A percentile compares a stretch with the other conserved stretches of the same genome.
Conservation (phyloP, 2,113 vertebrate species). For the Pygoscelis antarcticus region DNA sequence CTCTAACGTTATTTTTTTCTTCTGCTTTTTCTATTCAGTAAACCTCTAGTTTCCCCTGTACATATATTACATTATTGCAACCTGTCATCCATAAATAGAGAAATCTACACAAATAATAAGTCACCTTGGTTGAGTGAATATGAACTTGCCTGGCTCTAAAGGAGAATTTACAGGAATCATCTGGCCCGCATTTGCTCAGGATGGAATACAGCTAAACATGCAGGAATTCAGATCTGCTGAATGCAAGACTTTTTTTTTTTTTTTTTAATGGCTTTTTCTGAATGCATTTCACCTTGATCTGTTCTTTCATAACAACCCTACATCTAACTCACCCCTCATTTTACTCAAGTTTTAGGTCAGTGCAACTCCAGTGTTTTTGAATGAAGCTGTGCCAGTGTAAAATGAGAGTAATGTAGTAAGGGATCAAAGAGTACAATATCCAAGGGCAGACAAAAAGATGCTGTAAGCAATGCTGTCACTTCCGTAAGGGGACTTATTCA, state of each 20-base stretch:
- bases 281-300: constrained; percentile 23
- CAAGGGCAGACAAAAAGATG: constrained; percentile 23
- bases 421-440: neutral
- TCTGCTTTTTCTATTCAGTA: neutral
- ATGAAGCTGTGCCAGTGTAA: constrained; percentile 19
- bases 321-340: neutral
- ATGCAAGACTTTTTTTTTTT: neutral
- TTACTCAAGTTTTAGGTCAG: constrained; percentile 27
- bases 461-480: neutral
- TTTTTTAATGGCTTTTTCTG: neutral
- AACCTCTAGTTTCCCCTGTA: neutral
- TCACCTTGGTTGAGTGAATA: constrained; percentile 34
- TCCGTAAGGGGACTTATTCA: neutral
- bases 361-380: neutral
- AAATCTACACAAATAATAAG: constrained; percentile 34
- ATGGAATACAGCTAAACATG: constrained; percentile 13
- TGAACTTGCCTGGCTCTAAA: constrained; percentile 47
- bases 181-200: constrained; percentile 43
- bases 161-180: constrained; percentile 59
- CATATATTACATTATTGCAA: neutral
- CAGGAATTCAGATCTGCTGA: constrained; percentile 23
- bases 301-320: neutral
- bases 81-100: constrained; percentile 16
- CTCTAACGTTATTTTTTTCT: neutral
- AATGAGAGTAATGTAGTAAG: neutral